Evolutionary conservation across 2,113 vertebrate species (phyloP).

Genomic region (Machaerirhynchus nigripectus): DNA sequence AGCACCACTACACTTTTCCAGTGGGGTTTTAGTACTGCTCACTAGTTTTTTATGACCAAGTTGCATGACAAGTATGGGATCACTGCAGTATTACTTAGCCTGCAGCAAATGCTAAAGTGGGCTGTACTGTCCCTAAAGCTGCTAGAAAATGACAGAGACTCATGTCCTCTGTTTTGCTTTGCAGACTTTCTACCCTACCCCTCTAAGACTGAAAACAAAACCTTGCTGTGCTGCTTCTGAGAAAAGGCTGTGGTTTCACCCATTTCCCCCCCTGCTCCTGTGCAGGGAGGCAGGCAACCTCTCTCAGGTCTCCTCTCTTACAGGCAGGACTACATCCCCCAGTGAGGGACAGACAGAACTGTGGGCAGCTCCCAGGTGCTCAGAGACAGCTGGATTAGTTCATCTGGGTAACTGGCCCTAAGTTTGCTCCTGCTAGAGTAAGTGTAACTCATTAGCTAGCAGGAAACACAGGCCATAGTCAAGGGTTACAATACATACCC

Average conservation of each 20-base stretch:
- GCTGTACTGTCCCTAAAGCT: not conserved
- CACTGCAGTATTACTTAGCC: not conserved
- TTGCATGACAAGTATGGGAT: not conserved
- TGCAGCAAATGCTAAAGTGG: not conserved
- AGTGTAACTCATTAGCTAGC: not conserved
- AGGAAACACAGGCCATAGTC: not conserved
- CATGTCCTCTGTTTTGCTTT: not conserved
- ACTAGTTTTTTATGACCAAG: not conserved
- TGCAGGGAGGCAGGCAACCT: not conserved
- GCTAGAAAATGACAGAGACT: not conserved
- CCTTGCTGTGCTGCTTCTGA: not conserved
- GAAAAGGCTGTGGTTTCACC: not conserved
- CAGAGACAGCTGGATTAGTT: not conserved
- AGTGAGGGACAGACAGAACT: not conserved
- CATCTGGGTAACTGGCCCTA: not conserved
- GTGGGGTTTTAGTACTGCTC: not conserved
- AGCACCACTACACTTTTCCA: not conserved
- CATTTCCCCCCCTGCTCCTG: not conserved
- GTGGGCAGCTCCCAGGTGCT: not conserved
- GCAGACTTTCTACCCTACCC: not conserved
- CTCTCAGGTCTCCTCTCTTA: not conserved
- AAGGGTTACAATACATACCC: not conserved
- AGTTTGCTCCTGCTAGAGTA: not conserved
- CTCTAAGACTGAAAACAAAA: not conserved
- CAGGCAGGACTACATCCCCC: accelerated